These are phyloP conservation scores for Catharus fuscescens DNA, from an alignment of 2,113 vertebrate genomes.

Conservation along the genomic window DNA sequence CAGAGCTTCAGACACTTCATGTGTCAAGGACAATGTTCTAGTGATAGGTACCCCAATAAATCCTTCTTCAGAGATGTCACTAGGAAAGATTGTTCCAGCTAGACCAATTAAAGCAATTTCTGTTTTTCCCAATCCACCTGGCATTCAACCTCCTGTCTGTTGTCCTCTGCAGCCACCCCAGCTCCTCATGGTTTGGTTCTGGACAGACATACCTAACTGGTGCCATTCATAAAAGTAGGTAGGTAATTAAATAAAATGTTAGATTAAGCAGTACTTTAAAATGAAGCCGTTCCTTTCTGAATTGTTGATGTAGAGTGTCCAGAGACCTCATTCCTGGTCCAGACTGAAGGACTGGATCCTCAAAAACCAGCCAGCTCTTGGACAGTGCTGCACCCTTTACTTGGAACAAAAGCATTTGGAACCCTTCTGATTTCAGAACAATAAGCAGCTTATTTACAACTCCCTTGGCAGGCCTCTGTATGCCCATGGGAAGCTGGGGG, in stretches of 20 bases:
- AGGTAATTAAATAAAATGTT: neutral
- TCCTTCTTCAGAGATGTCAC: neutral
- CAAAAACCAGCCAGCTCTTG: neutral
- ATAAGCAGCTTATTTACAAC: neutral
- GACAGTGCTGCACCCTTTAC: neutral
- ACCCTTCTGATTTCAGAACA: neutral
- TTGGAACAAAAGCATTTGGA: neutral
- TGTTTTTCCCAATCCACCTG: neutral
- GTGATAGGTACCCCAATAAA: neutral
- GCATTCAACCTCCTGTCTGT: neutral
- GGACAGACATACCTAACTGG: neutral
- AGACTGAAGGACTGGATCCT: neutral
- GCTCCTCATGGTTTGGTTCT: neutral
- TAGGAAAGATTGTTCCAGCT: neutral
- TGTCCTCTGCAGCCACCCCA: neutral
- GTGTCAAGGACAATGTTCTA: neutral
- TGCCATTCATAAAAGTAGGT: neutral
- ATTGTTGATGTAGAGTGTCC: neutral
- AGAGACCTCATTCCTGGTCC: neutral
- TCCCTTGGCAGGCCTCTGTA: neutral
- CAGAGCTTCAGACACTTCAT: neutral
- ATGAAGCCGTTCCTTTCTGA: neutral
- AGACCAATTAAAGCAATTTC: neutral
- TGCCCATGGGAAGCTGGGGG: neutral
- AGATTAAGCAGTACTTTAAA: neutral